phyloP scores from a whole-genome alignment of 2,888 invertebrate species.

The Synanthedon tipuliformis region DNA sequence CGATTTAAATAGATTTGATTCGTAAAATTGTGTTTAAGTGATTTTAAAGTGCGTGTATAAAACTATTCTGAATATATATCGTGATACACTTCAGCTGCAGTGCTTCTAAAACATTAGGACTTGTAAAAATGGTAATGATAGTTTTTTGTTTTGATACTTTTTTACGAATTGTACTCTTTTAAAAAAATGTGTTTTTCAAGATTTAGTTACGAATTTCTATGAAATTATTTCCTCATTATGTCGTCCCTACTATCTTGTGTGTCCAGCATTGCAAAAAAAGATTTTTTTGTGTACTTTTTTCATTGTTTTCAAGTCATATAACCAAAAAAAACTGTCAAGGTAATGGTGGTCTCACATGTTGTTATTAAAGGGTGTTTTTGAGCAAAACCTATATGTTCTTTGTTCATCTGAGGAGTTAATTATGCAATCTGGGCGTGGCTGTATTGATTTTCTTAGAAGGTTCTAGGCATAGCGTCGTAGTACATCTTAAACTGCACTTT shows the following conservation, averaged over 20 bases:
- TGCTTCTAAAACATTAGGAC: slow-evolving; percentile 21
- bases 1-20: slow-evolving; percentile 28
- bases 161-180: slow-evolving; percentile 58
- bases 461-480: slow-evolving; percentile 62
- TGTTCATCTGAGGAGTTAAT: slow-evolving; percentile 40
- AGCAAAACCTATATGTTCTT: slow-evolving; percentile 25
- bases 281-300: slow-evolving; percentile 48
- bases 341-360: slow-evolving; percentile 58
- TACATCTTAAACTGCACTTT: slow-evolving; percentile 57
- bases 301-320: slow-evolving; percentile 64
- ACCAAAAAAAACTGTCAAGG: slow-evolving; percentile 62
- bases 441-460: slow-evolving; percentile 69
- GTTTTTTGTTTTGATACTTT: slow-evolving; percentile 73
- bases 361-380: slow-evolving; percentile 41
- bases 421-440: slow-evolving; percentile 70
- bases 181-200: slow-evolving; percentile 37
- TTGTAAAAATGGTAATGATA: slow-evolving; percentile 68
- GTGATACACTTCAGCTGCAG: slow-evolving; percentile 10
- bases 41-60: slow-evolving; percentile 26
- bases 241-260: slow-evolving; percentile 6
- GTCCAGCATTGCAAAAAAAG: slow-evolving; percentile 19
- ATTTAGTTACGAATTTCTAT: slow-evolving; percentile 17
- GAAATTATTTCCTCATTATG: slow-evolving; percentile 10
- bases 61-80: slow-evolving; percentile 18
- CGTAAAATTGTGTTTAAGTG: slow-evolving; percentile 30